Evolutionary conservation across 1,140 invertebrate genomes (phyloP).

Genomic region (Trichogramma pretiosum): DNA sequence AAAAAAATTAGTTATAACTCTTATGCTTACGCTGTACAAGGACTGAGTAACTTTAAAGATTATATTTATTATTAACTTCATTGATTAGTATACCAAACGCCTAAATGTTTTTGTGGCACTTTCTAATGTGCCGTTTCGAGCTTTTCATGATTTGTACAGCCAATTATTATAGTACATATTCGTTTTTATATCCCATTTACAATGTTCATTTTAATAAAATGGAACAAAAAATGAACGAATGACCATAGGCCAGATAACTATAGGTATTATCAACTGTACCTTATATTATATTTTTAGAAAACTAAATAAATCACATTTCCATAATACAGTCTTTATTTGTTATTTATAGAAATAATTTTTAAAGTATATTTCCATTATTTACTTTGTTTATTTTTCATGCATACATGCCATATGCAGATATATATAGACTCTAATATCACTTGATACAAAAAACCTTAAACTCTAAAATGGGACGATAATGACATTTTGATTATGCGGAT

Average conservation of each 20-base stretch:
- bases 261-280: too few relatives aligned
- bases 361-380: too few relatives aligned
- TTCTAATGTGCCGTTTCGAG: slow-evolving; percentile 5
- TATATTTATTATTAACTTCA: too few relatives aligned
- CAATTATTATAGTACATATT: slow-evolving; percentile 10
- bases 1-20: too few relatives aligned
- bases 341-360: slow-evolving; percentile 4
- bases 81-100: slow-evolving; percentile 2
- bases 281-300: slow-evolving; percentile 18
- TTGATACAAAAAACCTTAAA: slow-evolving; percentile 3
- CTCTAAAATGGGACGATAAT: too few relatives aligned
- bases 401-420: slow-evolving; percentile 5
- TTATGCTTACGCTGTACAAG: slow-evolving; percentile 12
- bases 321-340: slow-evolving; percentile 12
- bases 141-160: slow-evolving; percentile 19
- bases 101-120: background rate
- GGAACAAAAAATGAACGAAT: too few relatives aligned
- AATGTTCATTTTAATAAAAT: too few relatives aligned
- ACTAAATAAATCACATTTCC: slow-evolving; percentile 14
- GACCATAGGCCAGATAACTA: too few relatives aligned
- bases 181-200: slow-evolving; percentile 18
- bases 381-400: too few relatives aligned
- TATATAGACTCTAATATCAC: slow-evolving; percentile 8
- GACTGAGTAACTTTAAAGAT: too few relatives aligned
- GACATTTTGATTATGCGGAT: too few relatives aligned